These are phyloP conservation scores for Dolichallabes microphthalmus DNA, from an alignment of 2,113 vertebrate genomes.

Conservation along the genomic window DNA sequence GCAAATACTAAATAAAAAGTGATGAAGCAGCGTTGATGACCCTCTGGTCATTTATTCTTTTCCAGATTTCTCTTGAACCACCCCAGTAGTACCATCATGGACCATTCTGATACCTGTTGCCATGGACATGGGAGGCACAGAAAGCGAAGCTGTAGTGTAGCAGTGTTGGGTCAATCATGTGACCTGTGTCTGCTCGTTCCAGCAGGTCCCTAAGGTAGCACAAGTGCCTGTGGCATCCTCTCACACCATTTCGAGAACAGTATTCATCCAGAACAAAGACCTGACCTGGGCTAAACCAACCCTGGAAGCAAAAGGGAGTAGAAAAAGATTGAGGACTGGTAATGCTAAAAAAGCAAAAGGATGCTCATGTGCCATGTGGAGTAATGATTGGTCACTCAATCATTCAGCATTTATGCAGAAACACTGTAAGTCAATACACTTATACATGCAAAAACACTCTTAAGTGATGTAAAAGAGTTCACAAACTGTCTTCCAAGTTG, in stretches of 20 bases:
- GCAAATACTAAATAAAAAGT: conserved; percentile 19
- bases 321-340: conserved; percentile 4
- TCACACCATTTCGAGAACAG: conserved; percentile 94
- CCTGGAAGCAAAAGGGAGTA: conserved; percentile 71
- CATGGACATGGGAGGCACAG: conserved; percentile 97
- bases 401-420: background rate
- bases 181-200: conserved; percentile 91
- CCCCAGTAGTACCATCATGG: background rate
- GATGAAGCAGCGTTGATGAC: background rate
- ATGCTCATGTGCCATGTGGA: background rate
- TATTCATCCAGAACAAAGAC: conserved; percentile 99
- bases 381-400: conserved; percentile 1
- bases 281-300: conserved; percentile 99
- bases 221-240: conserved; percentile 97
- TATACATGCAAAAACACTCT: background rate
- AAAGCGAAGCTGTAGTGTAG: conserved; percentile 99
- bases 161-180: conserved; percentile 98
- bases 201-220: conserved; percentile 96
- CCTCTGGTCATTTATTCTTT: background rate
- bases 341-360: background rate
- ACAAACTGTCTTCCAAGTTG: background rate
- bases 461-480: background rate
- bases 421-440: background rate
- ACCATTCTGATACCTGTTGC: conserved; percentile 86
- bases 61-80: background rate